A percentile compares a stretch with the other conserved stretches of the same genome.
phyloP scores from a whole-genome alignment of 2,797 vertebrate genomes.

The Acrossocheilus wenchowensis region DNA sequence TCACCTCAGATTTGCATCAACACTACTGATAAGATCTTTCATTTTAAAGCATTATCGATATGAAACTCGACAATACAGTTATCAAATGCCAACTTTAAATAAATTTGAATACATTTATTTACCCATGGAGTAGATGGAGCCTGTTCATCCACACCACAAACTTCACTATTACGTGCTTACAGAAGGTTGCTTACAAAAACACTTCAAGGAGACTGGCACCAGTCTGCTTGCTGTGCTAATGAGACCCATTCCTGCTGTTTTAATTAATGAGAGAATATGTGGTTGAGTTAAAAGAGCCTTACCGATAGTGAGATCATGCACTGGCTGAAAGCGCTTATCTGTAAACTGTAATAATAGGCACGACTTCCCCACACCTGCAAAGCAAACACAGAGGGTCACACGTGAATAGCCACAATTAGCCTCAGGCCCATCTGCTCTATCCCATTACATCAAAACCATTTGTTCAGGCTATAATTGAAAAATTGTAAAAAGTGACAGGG shows the following conservation, averaged over 20 bases:
- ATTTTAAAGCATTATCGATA: neutral
- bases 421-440: conserved; percentile 24
- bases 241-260: conserved; percentile 11
- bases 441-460: conserved; percentile 24
- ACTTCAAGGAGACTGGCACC: neutral
- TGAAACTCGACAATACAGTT: neutral
- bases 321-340: conserved; percentile 99
- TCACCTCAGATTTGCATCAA: neutral
- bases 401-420: conserved; percentile 42
- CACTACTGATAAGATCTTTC: neutral
- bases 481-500: neutral
- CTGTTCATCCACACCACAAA: neutral
- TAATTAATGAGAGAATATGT: conserved; percentile 25
- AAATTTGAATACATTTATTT: neutral
- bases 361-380: conserved; percentile 54
- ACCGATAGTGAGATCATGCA: conserved; percentile 99
- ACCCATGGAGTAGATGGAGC: neutral
- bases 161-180: neutral
- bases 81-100: neutral
- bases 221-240: conserved; percentile 21
- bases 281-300: conserved; percentile 68
- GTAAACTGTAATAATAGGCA: conserved; percentile 98
- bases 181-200: neutral
- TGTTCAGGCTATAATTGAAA: neutral
- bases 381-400: conserved; percentile 42